These are phyloP conservation scores for Gallinago jamesoni DNA, from an alignment of 2,113 vertebrate genomes.

Conservation along the genomic window DNA sequence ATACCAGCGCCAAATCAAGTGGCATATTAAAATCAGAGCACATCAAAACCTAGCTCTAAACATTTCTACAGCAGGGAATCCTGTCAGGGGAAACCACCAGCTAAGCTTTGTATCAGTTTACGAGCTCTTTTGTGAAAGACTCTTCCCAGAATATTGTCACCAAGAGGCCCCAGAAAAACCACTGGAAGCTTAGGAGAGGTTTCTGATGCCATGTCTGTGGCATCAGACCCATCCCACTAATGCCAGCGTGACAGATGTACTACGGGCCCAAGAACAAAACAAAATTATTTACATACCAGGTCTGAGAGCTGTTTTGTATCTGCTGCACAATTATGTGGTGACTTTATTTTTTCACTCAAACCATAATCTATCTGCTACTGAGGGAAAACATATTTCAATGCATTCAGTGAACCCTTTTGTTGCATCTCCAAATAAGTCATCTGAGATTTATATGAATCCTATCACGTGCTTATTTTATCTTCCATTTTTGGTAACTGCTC, in stretches of 20 bases:
- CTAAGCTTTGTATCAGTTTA: not conserved
- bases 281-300: not conserved
- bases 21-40: not conserved
- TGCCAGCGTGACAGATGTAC: not conserved
- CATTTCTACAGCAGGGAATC: not conserved
- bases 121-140: not conserved
- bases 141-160: not conserved
- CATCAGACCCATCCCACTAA: not conserved
- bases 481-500: not conserved
- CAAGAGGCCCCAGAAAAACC: not conserved
- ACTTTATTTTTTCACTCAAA: slow-evolving; percentile 26
- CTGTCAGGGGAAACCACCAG: not conserved
- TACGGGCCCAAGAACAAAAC: not conserved
- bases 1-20: slow-evolving; percentile 48
- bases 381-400: slow-evolving; percentile 46
- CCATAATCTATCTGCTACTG: slow-evolving; percentile 46
- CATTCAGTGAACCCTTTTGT: slow-evolving; percentile 3
- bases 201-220: not conserved
- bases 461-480: not conserved
- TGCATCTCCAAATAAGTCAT: not conserved
- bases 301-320: slow-evolving; percentile 42
- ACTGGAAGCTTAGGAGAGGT: not conserved
- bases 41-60: not conserved
- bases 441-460: not conserved
- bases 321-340: not conserved